These are phyloP conservation scores for Mola mola DNA, from an alignment of 2,113 vertebrate species.

Conservation along the genomic window DNA sequence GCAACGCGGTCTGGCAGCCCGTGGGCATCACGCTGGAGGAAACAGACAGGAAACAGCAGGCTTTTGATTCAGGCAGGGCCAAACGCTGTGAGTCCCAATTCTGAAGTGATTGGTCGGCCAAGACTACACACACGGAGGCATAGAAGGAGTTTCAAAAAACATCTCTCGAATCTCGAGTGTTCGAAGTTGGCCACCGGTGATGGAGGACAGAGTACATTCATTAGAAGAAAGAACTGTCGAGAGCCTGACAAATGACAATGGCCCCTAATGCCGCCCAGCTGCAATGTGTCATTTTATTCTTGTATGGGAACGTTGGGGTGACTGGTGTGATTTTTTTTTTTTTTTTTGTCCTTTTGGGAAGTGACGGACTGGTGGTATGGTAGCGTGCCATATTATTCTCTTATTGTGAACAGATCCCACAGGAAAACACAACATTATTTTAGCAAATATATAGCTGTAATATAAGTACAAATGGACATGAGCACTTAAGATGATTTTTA, in stretches of 20 bases:
- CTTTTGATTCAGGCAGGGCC: too few relatives aligned
- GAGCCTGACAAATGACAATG: constrained; percentile 47
- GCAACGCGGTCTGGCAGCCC: not conserved
- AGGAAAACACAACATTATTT: too few relatives aligned
- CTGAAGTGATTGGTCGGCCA: too few relatives aligned
- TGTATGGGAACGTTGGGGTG: constrained; percentile 6
- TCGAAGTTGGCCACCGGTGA: constrained; percentile 19
- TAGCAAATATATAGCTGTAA: too few relatives aligned
- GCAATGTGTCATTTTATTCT: constrained; percentile 1
- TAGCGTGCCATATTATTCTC: too few relatives aligned
- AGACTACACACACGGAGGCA: too few relatives aligned
- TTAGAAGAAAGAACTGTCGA: constrained; percentile 40
- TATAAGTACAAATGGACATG: too few relatives aligned
- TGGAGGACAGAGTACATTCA: constrained; percentile 53
- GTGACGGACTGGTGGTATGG: too few relatives aligned
- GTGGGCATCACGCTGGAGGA: constrained; percentile 17
- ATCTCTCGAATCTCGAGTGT: constrained; percentile 60
- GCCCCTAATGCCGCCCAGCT: constrained; percentile 19
- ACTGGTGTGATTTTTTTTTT: not conserved
- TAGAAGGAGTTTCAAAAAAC: constrained; percentile 28
- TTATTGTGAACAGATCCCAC: too few relatives aligned
- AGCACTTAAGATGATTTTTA: too few relatives aligned
- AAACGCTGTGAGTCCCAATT: too few relatives aligned
- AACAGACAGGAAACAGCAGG: constrained; percentile 27
- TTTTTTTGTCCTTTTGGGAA: too few relatives aligned